phyloP scores from a whole-genome alignment of 92 coral and sea anemone species.

The Palythoa caribaeorum region DNA sequence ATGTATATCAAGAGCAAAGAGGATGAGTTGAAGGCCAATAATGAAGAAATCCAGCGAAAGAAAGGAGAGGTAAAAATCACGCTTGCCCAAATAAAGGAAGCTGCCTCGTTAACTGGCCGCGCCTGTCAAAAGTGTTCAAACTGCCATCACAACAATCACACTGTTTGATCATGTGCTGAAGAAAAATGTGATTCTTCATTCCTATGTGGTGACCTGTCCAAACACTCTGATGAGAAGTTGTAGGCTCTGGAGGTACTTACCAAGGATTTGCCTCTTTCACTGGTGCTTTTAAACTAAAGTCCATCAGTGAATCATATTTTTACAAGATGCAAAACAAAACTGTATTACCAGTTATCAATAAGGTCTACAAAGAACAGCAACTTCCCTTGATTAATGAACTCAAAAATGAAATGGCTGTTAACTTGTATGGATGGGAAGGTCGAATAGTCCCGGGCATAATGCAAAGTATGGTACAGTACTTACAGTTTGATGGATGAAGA shows the following conservation, averaged over 20 bases:
- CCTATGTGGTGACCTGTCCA: too few relatives aligned
- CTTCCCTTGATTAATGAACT: not conserved
- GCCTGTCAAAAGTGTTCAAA: too few relatives aligned
- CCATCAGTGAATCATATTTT: constrained; percentile 6
- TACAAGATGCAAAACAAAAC: constrained; percentile 50
- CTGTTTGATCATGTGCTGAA: too few relatives aligned
- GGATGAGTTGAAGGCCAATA: too few relatives aligned
- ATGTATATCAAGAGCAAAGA: too few relatives aligned
- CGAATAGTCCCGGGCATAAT: constrained; percentile 41
- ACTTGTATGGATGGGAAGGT: constrained; percentile 56
- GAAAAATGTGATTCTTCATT: too few relatives aligned
- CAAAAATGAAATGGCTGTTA: constrained; percentile 34
- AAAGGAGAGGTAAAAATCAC: too few relatives aligned
- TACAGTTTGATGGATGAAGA: constrained; percentile 48
- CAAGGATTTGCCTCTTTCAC: constrained; percentile 29
- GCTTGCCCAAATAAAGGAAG: too few relatives aligned
- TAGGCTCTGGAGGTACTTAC: constrained; percentile 26
- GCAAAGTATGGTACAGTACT: constrained; percentile 39
- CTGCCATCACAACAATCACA: too few relatives aligned
- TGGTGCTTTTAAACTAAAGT: constrained; percentile 13
- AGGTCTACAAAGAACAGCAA: constrained; percentile 28
- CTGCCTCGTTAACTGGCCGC: too few relatives aligned
- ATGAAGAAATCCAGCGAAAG: too few relatives aligned
- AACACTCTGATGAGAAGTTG: too few relatives aligned
- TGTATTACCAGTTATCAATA: constrained; percentile 46